These are phyloP conservation scores for Hermaeophaga mercurialis DNA, from an alignment of 2,888 invertebrate genomes.

Conservation along the genomic window DNA sequence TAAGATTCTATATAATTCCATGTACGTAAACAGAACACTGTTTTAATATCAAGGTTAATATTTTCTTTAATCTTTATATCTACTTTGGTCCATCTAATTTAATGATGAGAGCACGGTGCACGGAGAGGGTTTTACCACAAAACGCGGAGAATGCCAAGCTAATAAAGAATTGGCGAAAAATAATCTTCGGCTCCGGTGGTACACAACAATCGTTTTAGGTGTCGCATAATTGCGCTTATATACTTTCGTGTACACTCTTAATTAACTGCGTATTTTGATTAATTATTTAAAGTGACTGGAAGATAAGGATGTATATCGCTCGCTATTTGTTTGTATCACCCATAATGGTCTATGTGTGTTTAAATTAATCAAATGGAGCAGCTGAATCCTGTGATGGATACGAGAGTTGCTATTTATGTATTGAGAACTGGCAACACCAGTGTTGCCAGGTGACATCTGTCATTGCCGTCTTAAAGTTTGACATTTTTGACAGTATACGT, in stretches of 20 bases:
- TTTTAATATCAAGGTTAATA: no score
- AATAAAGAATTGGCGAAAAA: constrained; percentile 32
- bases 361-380: constrained; percentile 13
- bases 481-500: no score
- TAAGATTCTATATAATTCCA: no score
- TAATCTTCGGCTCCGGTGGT: constrained; percentile 24
- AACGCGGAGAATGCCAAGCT: constrained; percentile 21
- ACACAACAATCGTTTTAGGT: constrained; percentile 44
- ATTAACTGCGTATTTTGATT: not conserved
- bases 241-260: not conserved
- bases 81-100: no score
- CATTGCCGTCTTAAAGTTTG: no score
- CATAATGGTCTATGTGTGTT: constrained; percentile 7
- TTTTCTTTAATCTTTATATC: no score
- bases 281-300: not conserved
- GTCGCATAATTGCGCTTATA: constrained; percentile 17
- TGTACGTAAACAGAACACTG: no score
- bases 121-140: not conserved
- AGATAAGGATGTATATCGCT: not conserved
- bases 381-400: constrained; percentile 5
- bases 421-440: no score
- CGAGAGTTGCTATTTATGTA: no score
- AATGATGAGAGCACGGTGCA: no score
- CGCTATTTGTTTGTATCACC: no score
- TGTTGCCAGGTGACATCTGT: no score